phyloP scores from a whole-genome alignment of 1,140 invertebrate species.

The Marisa cornuarietis region DNA sequence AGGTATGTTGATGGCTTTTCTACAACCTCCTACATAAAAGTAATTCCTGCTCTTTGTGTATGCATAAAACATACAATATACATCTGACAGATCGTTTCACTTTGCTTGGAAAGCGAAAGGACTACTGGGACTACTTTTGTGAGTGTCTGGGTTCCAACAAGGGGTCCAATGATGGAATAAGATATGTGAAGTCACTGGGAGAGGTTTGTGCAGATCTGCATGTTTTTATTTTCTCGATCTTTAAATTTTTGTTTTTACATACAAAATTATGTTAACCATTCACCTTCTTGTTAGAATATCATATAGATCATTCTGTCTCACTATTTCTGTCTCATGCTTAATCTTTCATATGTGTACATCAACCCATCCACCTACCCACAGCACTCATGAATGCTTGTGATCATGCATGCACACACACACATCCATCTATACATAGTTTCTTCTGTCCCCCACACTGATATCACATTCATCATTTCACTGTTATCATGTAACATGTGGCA shows the following conservation, averaged over 20 bases:
- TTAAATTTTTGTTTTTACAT: not conserved
- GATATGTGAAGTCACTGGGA: constrained; percentile 65
- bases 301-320: too few species aligned
- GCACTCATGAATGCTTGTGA: not conserved
- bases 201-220: constrained; percentile 54
- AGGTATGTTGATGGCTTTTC: not conserved
- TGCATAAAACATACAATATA: constrained; percentile 15
- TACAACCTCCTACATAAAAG: not conserved
- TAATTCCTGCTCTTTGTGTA: not conserved
- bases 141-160: constrained; percentile 59
- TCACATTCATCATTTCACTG: not conserved
- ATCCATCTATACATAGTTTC: not conserved
- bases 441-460: not conserved
- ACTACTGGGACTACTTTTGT: constrained; percentile 68
- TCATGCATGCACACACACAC: constrained; percentile 4
- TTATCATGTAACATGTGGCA: not conserved
- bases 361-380: not conserved
- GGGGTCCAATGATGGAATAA: constrained; percentile 64
- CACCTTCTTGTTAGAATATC: too few species aligned
- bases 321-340: too few species aligned
- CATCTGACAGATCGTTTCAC: constrained; percentile 49
- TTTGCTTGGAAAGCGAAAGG: constrained; percentile 63
- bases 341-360: not conserved
- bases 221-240: not conserved
- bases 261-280: too few species aligned